Evolutionary conservation across 2,797 vertebrate genomes (phyloP), one percentile per base, ranked within the genome.

Genomic region (Fratercula arctica): DNA sequence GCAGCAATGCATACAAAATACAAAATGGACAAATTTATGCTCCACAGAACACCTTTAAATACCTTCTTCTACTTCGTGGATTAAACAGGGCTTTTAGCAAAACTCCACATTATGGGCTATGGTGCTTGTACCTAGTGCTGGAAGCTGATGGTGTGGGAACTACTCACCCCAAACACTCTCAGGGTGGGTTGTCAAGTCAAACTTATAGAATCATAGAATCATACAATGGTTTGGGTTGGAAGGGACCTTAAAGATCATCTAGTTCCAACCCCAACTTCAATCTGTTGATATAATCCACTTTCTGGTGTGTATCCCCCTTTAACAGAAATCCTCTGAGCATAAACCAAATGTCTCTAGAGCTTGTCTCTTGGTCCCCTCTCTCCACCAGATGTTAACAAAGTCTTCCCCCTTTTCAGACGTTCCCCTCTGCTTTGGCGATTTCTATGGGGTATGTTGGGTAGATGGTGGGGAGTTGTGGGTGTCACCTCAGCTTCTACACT

Each of bases 121-220:
- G 29, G 24, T n/a, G 16, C 11, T 85, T 76, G 25, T 61, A 48
- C 12, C 10, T 39, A 19, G 11, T 66, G 43, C 64, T 89, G 43
- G 79, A 61, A 83, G 20, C 28, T 59, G 43, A 13, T 8, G 15
- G 26, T 57, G 54, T 60, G 50, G 59, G 45, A 79, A 21, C 54
- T 41, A 10, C 46, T 73, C 9, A 66, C 8, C 10, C 16, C 45
- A 70, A 50, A 37, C 23, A 66, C 0, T 0, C 4, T 76, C 7
- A 23, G 61, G 60, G 11, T 61, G 73, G 23, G 73, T 39, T 69
- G 9, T 50, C 28, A 50, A 24, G 45, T 78, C 45, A 85, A 16
- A 33, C 46, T 48, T 48, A 48, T 23, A 46, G 46, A 23, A 46
- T 23, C 46, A 46, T 46, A 46, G 45, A 46, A 20, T 46, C 45